Conservation (phyloP, 2,113 vertebrate species). For the Tachuris rubrigastra region DNA sequence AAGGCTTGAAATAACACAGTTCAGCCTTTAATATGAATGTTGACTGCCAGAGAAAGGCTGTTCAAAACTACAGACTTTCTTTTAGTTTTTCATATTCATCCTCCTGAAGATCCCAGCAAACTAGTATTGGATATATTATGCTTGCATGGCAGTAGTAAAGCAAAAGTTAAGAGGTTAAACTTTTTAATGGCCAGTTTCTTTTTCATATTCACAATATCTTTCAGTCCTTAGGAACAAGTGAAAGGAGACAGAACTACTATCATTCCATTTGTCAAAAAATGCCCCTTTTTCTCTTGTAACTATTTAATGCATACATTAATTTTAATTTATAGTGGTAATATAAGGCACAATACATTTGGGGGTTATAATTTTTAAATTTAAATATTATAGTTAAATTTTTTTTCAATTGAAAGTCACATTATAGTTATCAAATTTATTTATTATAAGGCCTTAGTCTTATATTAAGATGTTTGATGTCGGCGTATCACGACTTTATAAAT, state of each 20-base stretch:
- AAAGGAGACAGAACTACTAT: not conserved
- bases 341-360: not conserved
- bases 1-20: slow-evolving; percentile 32
- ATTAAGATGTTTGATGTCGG: not conserved
- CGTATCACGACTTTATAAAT: not conserved
- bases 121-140: not conserved
- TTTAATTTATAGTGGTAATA: not conserved
- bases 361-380: not conserved
- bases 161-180: not conserved
- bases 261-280: not conserved
- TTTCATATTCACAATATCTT: not conserved
- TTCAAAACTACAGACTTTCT: not conserved
- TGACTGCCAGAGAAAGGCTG: not conserved
- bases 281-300: not conserved
- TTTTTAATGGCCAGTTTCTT: not conserved
- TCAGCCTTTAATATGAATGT: not conserved
- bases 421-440: not conserved
- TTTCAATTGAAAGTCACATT: not conserved
- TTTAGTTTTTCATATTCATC: not conserved
- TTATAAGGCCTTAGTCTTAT: not conserved
- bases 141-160: not conserved
- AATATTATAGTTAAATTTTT: not conserved
- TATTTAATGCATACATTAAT: not conserved
- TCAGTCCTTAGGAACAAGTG: not conserved
- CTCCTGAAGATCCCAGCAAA: not conserved